phyloP scores from a whole-genome alignment of 2,888 invertebrate species.

The Tiliacea citrago region DNA sequence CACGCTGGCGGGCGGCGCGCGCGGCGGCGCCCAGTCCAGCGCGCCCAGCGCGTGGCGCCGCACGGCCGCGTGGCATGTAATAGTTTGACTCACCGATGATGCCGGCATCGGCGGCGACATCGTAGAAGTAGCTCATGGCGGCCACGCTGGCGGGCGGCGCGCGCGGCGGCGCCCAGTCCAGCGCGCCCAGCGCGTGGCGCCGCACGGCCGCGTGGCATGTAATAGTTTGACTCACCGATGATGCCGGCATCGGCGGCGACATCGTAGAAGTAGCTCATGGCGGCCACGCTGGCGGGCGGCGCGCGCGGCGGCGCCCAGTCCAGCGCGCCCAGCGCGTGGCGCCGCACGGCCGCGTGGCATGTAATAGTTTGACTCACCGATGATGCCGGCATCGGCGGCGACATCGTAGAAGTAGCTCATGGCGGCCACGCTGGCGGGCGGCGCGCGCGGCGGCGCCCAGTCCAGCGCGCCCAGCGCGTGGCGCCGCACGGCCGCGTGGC shows the following conservation, averaged over 20 bases:
- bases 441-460: constrained; percentile 91
- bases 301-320: constrained; percentile 90
- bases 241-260: constrained; percentile 95
- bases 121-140: constrained; percentile 98
- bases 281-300: constrained; percentile 92
- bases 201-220: constrained; percentile 76
- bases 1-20: constrained; percentile 91
- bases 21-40: constrained; percentile 90
- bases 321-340: constrained; percentile 84
- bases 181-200: constrained; percentile 83
- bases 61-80: constrained; percentile 75
- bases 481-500: constrained; percentile 75
- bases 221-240: constrained; percentile 27
- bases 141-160: constrained; percentile 91
- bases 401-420: constrained; percentile 99
- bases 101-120: constrained; percentile 96
- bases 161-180: constrained; percentile 90
- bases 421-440: constrained; percentile 92
- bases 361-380: constrained; percentile 30
- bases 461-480: constrained; percentile 87
- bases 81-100: constrained; percentile 38
- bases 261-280: constrained; percentile 99
- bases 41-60: constrained; percentile 82
- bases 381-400: constrained; percentile 94
- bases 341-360: constrained; percentile 77